Evolutionary conservation across 2,113 vertebrate genomes (phyloP).

Genomic region (Ochotona curzoniae): DNA sequence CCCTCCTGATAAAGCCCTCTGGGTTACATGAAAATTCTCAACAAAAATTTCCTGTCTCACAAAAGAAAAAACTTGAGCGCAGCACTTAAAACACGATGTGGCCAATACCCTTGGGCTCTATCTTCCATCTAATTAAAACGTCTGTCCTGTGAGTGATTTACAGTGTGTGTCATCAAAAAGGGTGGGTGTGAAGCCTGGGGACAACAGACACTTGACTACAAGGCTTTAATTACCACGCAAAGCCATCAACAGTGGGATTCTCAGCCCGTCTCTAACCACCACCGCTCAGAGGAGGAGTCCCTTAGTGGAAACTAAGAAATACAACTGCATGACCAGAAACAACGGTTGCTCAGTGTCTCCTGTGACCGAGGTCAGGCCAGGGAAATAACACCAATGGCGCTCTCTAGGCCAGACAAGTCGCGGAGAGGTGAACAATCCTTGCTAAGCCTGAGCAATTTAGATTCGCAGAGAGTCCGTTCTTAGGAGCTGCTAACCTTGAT

Average conservation of each 20-base stretch:
- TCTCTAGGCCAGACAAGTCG: neutral
- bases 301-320: constrained; percentile 62
- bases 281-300: neutral
- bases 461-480: constrained; percentile 47
- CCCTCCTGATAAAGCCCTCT: constrained; percentile 37
- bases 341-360: constrained; percentile 6
- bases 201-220: constrained; percentile 56
- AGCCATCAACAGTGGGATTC: constrained; percentile 38
- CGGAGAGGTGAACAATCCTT: neutral
- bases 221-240: constrained; percentile 67
- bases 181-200: constrained; percentile 61
- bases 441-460: constrained; percentile 48
- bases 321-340: neutral
- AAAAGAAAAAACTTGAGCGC: constrained; percentile 10
- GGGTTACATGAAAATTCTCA: constrained; percentile 24
- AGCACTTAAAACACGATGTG: constrained; percentile 43
- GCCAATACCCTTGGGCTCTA: constrained; percentile 59
- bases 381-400: constrained; percentile 17
- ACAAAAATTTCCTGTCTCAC: constrained; percentile 57
- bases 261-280: neutral
- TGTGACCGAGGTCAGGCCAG: constrained; percentile 50
- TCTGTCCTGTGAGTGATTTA: constrained; percentile 71
- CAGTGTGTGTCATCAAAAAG: constrained; percentile 65
- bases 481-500: constrained; percentile 28
- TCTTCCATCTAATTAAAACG: constrained; percentile 74